These are phyloP conservation scores for Rattus norvegicus DNA, from an alignment of 2,113 vertebrate species.

Conservation along the genomic window DNA sequence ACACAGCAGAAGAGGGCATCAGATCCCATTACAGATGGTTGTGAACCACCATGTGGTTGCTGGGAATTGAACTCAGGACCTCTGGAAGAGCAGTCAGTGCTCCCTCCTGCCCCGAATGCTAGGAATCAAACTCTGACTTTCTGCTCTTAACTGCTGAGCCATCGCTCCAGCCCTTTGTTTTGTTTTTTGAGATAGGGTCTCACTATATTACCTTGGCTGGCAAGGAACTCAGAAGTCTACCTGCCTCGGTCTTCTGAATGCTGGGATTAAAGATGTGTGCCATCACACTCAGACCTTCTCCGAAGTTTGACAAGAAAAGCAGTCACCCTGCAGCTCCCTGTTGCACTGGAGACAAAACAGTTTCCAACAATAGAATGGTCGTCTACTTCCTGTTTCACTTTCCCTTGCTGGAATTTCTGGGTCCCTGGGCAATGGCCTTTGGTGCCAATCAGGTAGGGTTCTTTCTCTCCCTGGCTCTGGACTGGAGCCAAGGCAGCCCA, in stretches of 20 bases:
- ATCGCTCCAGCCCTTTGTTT: neutral
- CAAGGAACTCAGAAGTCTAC: neutral
- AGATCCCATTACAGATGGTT: too few relatives aligned
- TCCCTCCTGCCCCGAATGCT: too few relatives aligned
- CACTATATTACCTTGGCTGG: neutral
- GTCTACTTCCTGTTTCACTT: neutral
- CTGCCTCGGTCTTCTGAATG: neutral
- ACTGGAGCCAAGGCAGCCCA: neutral
- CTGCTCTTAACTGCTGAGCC: neutral
- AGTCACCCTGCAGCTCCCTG: neutral
- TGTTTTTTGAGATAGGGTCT: neutral
- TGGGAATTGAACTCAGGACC: neutral
- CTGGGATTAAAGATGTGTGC: neutral
- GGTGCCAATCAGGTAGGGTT: neutral
- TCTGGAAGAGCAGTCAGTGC: too few relatives aligned
- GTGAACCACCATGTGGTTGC: neutral
- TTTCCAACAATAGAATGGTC: constrained; percentile 1
- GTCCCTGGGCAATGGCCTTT: neutral
- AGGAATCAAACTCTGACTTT: too few relatives aligned
- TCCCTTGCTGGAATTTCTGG: constrained; percentile 22
- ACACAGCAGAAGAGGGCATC: too few relatives aligned
- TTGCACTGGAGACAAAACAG: neutral
- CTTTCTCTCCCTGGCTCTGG: neutral
- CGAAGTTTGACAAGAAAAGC: neutral
- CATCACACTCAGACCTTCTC: neutral